These are phyloP conservation scores for Calliopsis andreniformis DNA, from an alignment of 1,140 invertebrate genomes.

Conservation along the genomic window DNA sequence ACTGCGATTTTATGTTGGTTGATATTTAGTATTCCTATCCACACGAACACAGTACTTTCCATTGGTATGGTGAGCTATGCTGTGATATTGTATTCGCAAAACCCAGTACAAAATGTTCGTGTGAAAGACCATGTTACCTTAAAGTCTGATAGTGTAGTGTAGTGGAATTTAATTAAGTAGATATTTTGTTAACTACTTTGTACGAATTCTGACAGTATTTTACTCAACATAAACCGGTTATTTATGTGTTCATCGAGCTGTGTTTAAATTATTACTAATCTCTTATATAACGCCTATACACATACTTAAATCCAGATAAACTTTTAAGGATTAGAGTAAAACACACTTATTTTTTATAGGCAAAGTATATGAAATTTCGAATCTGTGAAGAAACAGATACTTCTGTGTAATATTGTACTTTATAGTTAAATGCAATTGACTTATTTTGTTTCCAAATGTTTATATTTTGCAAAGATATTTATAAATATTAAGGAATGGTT, in stretches of 20 bases:
- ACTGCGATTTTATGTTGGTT: conserved; percentile 95
- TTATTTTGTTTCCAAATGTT: conserved; percentile 23
- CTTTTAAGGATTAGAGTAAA: not conserved
- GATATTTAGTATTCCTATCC: conserved; percentile 93
- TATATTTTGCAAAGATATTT: conserved; percentile 3
- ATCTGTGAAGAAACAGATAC: not conserved
- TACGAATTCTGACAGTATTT: not conserved
- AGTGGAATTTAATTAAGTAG: conserved; percentile 12
- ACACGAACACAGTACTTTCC: conserved; percentile 90
- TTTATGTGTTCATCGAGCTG: not conserved
- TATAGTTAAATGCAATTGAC: not conserved
- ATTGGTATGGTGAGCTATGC: conserved; percentile 92
- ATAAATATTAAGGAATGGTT: not conserved
- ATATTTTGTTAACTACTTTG: not conserved
- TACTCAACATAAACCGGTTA: not conserved
- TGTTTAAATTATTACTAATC: not conserved
- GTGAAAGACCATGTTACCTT: conserved; percentile 48
- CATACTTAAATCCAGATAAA: not conserved
- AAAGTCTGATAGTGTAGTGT: conserved; percentile 24
- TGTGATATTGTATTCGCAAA: conserved; percentile 93
- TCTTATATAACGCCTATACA: not conserved
- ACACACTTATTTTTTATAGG: not conserved
- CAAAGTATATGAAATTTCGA: no score
- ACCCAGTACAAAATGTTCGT: conserved; percentile 86
- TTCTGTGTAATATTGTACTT: not conserved